These are phyloP conservation scores for Tenthredo distinguenda DNA, from an alignment of 2,888 invertebrate species.

Conservation along the genomic window DNA sequence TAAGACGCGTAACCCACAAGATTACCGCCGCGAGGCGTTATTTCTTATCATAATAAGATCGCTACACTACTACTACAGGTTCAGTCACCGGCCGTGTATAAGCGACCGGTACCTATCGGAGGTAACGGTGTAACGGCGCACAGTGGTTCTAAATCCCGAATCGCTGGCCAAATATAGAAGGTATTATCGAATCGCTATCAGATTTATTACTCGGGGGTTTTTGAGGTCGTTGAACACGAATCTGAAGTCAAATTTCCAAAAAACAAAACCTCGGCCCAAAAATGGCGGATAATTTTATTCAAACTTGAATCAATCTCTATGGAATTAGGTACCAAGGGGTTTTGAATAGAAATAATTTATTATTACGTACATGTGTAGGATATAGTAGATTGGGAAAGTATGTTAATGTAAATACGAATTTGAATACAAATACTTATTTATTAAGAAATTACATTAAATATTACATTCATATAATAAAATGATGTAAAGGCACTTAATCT, in stretches of 20 bases:
- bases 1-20: no score
- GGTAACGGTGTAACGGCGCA: no score
- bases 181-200: neutral
- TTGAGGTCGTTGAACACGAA: constrained; percentile 17
- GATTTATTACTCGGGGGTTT: neutral
- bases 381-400: neutral
- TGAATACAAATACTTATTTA: constrained; percentile 38
- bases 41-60: no score
- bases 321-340: constrained; percentile 12
- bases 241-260: constrained; percentile 34
- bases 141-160: no score
- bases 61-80: no score
- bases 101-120: no score
- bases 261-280: constrained; percentile 16
- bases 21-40: no score
- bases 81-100: no score
- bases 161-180: no score
- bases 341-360: neutral
- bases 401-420: constrained; percentile 5
- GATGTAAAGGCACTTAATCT: neutral
- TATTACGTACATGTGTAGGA: no score
- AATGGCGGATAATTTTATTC: constrained; percentile 19
- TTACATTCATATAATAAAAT: constrained; percentile 33
- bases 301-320: constrained; percentile 1
- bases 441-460: constrained; percentile 21